Conservation (phyloP, 1,140 invertebrate species). For the Nasonia giraulti region DNA sequence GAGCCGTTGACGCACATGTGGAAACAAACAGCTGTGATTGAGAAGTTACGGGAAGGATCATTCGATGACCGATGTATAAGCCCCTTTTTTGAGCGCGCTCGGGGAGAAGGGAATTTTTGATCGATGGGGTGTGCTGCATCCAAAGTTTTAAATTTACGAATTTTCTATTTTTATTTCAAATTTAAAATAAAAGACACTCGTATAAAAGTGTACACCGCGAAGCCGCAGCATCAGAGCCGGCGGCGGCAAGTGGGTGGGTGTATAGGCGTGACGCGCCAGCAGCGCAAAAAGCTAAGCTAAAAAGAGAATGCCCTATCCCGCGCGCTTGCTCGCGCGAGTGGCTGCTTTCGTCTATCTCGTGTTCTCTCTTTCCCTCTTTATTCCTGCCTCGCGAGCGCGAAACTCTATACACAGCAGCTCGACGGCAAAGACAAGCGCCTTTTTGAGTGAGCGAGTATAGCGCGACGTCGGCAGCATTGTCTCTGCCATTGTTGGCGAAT, state of each 20-base stretch:
- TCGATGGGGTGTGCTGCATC: background rate
- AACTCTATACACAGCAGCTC: background rate
- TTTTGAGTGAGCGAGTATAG: slow-evolving; percentile 64
- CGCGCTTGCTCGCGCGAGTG: background rate
- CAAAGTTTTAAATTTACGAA: too few relatives aligned
- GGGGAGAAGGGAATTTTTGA: background rate
- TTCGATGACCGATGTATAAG: background rate
- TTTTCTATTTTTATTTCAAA: too few relatives aligned
- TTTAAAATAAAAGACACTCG: too few relatives aligned
- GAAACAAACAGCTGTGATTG: slow-evolving; percentile 24
- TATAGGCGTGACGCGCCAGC: too few relatives aligned
- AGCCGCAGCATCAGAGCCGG: too few relatives aligned
- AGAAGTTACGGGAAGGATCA: slow-evolving; percentile 1
- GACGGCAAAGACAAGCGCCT: slow-evolving; percentile 52
- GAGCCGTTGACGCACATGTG: slow-evolving; percentile 34
- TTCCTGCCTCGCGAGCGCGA: background rate
- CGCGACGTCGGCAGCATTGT: slow-evolving; percentile 68
- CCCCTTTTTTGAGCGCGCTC: background rate
- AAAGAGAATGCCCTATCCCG: background rate
- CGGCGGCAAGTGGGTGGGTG: background rate
- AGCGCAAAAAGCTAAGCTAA: background rate
- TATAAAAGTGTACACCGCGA: too few relatives aligned
- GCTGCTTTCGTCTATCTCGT: background rate
- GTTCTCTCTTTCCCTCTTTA: slow-evolving; percentile 2
- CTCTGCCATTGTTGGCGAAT: slow-evolving; percentile 71